A percentile compares a stretch with the other conserved stretches of the same genome.
phyloP scores from a whole-genome alignment of 2,888 invertebrate species.

The Petrolisthes manimaculis region DNA sequence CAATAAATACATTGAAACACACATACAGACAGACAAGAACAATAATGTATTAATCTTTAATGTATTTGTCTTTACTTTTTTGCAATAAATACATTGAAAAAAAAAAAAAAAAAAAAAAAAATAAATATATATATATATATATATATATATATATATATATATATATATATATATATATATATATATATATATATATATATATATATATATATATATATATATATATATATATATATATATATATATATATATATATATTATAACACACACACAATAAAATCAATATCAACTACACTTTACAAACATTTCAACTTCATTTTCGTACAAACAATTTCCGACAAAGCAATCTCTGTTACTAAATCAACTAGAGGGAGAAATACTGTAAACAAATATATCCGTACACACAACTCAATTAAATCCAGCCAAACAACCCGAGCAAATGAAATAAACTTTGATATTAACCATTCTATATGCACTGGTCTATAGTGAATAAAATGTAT shows the following conservation, averaged over 20 bases:
- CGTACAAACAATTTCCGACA: not conserved
- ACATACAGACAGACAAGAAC: constrained; percentile 17
- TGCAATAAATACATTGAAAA: not conserved
- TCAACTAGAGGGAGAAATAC: not conserved
- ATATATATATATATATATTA: too few species aligned
- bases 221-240: too few species aligned
- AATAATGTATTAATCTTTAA: not conserved
- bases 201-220: too few species aligned
- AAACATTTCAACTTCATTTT: not conserved
- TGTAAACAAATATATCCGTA: too few species aligned
- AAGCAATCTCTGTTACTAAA: not conserved
- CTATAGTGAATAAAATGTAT: too few species aligned
- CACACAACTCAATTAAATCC: too few species aligned
- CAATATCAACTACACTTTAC: not conserved
- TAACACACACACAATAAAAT: not conserved
- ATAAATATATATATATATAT: constrained; percentile 40
- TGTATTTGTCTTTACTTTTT: not conserved
- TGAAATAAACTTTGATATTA: too few species aligned
- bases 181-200: too few species aligned
- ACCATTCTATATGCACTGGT: too few species aligned
- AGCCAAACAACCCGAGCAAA: too few species aligned
- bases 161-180: constrained; percentile 35
- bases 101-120: not conserved
- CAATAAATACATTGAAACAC: too few species aligned
- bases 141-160: constrained; percentile 47